These are phyloP conservation scores for Phalacrocorax carbo DNA, from an alignment of 2,113 vertebrate genomes.

Conservation along the genomic window DNA sequence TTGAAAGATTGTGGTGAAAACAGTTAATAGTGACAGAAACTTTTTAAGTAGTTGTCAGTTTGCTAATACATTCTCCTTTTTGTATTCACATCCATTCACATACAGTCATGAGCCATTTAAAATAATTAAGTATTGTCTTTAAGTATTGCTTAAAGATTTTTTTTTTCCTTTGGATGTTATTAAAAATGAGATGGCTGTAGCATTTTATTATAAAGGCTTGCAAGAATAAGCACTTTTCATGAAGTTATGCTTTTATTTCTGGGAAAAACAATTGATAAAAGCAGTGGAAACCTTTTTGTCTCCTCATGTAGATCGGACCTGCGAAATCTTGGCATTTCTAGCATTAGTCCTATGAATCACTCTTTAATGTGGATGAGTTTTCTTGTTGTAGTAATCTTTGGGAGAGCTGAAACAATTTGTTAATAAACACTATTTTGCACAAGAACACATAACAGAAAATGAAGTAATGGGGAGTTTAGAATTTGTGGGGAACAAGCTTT, in stretches of 20 bases:
- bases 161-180: background rate
- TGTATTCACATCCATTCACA: background rate
- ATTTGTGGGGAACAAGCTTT: background rate
- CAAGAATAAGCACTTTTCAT: background rate
- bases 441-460: background rate
- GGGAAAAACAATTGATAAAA: background rate
- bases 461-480: background rate
- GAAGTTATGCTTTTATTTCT: background rate
- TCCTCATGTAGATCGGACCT: background rate
- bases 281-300: background rate
- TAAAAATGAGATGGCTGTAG: background rate
- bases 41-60: background rate
- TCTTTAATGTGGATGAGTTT: background rate
- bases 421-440: background rate
- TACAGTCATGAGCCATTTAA: background rate
- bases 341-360: background rate
- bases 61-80: background rate
- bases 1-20: background rate
- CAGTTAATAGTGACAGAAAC: background rate
- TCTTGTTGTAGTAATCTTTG: background rate
- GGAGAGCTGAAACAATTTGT: background rate
- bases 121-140: background rate
- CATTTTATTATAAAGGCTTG: background rate
- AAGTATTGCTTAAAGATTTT: background rate
- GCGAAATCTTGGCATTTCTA: background rate